Conservation (phyloP, 2,888 invertebrate genomes). For the Agrochola lychnidis region DNA sequence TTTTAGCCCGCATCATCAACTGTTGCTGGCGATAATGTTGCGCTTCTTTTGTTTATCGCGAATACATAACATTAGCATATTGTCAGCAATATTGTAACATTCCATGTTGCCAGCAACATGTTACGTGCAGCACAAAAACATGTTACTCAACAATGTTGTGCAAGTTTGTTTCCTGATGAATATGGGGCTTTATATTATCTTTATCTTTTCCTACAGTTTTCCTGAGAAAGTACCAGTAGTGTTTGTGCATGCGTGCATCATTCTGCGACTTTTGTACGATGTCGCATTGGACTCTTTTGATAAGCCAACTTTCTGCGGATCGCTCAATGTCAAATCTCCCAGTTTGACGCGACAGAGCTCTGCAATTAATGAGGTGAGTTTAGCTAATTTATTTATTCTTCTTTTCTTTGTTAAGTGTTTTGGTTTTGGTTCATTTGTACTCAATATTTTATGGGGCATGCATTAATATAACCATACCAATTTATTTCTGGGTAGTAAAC, state of each 20-base stretch:
- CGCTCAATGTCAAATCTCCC: conserved; percentile 92
- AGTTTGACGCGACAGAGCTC: conserved; percentile 91
- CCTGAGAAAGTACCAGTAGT: conserved; percentile 94
- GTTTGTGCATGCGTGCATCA: conserved; percentile 95
- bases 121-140: background rate
- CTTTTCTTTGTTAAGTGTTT: background rate
- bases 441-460: background rate
- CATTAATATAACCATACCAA: background rate
- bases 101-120: background rate
- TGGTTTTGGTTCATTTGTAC: background rate
- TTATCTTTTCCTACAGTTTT: conserved; percentile 86
- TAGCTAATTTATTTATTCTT: background rate
- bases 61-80: background rate
- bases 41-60: background rate
- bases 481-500: background rate
- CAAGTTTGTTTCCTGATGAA: conserved; percentile 13
- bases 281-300: conserved; percentile 99
- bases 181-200: background rate
- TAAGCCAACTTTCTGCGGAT: conserved; percentile 94
- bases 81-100: background rate
- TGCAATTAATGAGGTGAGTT: conserved; percentile 91
- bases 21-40: background rate
- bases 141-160: background rate
- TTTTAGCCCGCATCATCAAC: background rate
- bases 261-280: conserved; percentile 97